These are phyloP conservation scores for Lathronympha strigana DNA, from an alignment of 2,888 invertebrate species.

Conservation along the genomic window DNA sequence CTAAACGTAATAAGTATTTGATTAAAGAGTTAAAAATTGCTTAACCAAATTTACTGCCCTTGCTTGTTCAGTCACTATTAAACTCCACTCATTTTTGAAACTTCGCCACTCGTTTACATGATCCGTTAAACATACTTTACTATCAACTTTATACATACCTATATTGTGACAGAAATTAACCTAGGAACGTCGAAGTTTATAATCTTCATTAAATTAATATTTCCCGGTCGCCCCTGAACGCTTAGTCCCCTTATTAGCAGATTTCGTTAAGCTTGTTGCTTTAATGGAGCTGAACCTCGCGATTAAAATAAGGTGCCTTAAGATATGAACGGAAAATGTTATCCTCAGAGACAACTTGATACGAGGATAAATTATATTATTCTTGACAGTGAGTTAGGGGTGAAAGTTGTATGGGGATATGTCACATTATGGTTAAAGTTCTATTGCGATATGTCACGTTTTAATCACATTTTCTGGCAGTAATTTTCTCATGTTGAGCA, in stretches of 20 bases:
- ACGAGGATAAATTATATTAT: conserved; percentile 23
- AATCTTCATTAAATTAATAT: conserved; percentile 42
- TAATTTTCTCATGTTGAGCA: too few relatives aligned
- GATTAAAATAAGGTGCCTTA: conserved; percentile 37
- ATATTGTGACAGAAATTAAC: conserved; percentile 34
- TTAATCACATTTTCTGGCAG: too few relatives aligned
- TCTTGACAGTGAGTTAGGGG: conserved; percentile 3
- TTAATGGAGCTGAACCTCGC: conserved; percentile 38
- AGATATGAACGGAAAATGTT: conserved; percentile 31
- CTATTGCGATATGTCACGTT: background rate
- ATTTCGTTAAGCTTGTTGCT: conserved; percentile 41
- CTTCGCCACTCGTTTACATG: background rate
- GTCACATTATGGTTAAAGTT: too few relatives aligned
- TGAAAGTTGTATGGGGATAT: background rate
- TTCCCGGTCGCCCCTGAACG: conserved; percentile 38
- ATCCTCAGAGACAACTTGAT: conserved; percentile 18
- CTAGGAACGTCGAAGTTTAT: conserved; percentile 40
- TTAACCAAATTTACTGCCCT: background rate
- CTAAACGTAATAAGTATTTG: background rate
- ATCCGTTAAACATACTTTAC: conserved; percentile 18
- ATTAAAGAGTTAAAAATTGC: background rate
- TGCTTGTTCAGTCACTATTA: conserved; percentile 1
- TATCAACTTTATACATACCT: conserved; percentile 14
- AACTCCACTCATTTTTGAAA: background rate
- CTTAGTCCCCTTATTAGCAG: conserved; percentile 41